Percentiles rank a stretch among this genome's conserved stretches.
Conservation (phyloP, 1,140 invertebrate genomes). For the Drosophila sulfurigaster region DNA sequence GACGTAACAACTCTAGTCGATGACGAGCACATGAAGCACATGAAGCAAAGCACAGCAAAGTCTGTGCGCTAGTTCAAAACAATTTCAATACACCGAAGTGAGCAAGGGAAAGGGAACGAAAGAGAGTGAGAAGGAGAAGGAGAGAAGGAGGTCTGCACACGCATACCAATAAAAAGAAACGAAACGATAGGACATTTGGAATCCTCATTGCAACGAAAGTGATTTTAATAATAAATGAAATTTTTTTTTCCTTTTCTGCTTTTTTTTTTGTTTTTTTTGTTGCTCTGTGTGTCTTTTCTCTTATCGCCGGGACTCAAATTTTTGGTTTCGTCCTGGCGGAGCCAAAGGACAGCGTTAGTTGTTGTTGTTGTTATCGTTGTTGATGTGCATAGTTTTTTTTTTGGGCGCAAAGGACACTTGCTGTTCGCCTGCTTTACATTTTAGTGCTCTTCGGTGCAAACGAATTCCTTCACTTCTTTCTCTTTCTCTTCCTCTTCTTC, state of each 20-base stretch:
- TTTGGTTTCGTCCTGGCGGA: constrained; percentile 21
- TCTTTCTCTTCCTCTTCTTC: not conserved
- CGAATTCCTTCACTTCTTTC: constrained; percentile 9
- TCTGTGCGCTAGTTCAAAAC: constrained; percentile 73
- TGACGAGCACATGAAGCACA: constrained; percentile 31
- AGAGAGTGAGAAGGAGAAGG: not conserved
- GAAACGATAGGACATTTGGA: constrained; percentile 81
- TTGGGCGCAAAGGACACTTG: constrained; percentile 42
- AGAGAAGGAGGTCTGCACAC: constrained; percentile 34
- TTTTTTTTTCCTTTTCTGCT: constrained; percentile 50
- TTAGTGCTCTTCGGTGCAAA: constrained; percentile 49
- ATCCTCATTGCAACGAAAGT: constrained; percentile 84
- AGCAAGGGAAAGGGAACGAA: not conserved
- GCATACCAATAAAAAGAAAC: constrained; percentile 81
- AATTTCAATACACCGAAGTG: constrained; percentile 53
- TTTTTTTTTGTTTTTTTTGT: not conserved
- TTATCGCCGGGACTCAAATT: not conserved
- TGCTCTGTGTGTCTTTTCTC: not conserved
- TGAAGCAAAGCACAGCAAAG: constrained; percentile 47
- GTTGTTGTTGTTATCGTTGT: constrained; percentile 18
- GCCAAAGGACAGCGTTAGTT: constrained; percentile 13
- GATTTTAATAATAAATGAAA: constrained; percentile 84
- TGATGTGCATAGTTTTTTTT: constrained; percentile 31
- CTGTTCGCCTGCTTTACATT: constrained; percentile 21
- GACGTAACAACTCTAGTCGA: constrained; percentile 11